phyloP scores from a whole-genome alignment of 2,888 invertebrate species.

The Ptychoptera contaminata region DNA sequence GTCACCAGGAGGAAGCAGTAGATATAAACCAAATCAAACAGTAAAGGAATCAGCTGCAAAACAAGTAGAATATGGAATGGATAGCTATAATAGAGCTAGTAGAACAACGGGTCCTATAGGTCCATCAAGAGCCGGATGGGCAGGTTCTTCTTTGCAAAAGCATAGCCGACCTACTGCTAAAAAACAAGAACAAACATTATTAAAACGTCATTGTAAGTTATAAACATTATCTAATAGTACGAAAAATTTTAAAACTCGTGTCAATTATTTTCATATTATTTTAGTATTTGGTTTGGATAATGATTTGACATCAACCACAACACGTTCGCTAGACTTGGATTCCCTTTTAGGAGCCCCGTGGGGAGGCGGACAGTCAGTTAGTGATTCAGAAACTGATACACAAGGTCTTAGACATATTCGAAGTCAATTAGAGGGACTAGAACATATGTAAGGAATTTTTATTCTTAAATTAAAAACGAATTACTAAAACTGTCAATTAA shows the following conservation, averaged over 20 bases:
- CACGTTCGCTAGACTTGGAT: conserved; percentile 57
- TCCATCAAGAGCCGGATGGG: conserved; percentile 15
- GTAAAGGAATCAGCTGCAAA: conserved; percentile 19
- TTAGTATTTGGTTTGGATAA: conserved; percentile 56
- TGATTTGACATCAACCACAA: conserved; percentile 65
- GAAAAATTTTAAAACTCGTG: conserved; percentile 1
- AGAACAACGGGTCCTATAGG: conserved; percentile 22
- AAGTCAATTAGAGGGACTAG: conserved; percentile 65
- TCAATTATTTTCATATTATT: conserved; percentile 13
- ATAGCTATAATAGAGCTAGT: conserved; percentile 30
- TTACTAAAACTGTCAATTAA: too few species aligned
- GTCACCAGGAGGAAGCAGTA: conserved; percentile 43
- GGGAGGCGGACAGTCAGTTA: conserved; percentile 30
- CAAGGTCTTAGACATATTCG: conserved; percentile 64
- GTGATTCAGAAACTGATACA: conserved; percentile 60
- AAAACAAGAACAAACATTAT: conserved; percentile 14
- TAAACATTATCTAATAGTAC: not conserved
- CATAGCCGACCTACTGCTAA: conserved; percentile 11
- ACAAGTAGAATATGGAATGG: conserved; percentile 35
- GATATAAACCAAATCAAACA: conserved; percentile 9
- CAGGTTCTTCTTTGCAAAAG: conserved; percentile 14
- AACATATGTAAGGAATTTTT: conserved; percentile 52
- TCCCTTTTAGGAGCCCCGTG: conserved; percentile 56
- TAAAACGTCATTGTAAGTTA: conserved; percentile 15
- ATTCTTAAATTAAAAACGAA: not conserved